phyloP scores from a whole-genome alignment of 2,797 vertebrate genomes.

The Lophotriccus pileatus region DNA sequence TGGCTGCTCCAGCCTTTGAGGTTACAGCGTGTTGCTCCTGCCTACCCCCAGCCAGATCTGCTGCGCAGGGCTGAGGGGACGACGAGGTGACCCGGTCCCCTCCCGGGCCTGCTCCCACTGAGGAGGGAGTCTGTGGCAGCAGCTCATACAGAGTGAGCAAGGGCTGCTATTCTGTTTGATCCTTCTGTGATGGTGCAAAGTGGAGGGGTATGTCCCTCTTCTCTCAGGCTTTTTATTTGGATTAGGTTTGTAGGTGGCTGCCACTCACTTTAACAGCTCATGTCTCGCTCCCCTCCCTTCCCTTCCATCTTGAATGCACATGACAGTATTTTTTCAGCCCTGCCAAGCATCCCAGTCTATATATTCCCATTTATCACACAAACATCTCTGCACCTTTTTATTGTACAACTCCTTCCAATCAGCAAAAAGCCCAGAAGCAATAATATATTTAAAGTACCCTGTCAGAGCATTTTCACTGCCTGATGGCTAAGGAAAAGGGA shows the following conservation, averaged over 20 bases:
- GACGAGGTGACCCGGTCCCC: accelerated
- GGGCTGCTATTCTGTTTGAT: neutral
- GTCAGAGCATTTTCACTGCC: neutral
- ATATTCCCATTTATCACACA: constrained; percentile 31
- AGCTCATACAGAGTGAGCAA: accelerated
- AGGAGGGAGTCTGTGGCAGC: neutral
- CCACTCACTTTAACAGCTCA: neutral
- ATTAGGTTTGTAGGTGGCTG: neutral
- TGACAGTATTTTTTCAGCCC: neutral
- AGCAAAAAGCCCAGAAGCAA: neutral
- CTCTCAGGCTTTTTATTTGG: neutral
- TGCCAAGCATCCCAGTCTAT: neutral
- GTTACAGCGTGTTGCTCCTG: neutral
- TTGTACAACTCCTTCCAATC: neutral
- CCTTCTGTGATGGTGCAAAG: neutral
- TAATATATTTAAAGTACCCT: constrained; percentile 22
- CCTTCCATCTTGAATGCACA: neutral
- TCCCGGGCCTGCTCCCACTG: neutral
- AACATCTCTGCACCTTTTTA: constrained; percentile 29
- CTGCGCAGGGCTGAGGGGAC: neutral
- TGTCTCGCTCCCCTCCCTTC: neutral
- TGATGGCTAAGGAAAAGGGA: neutral
- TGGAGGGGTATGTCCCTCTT: neutral
- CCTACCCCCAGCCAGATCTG: neutral
- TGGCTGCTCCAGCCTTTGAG: constrained; percentile 23